Evolutionary conservation across 1,140 invertebrate genomes (phyloP).

Genomic region (Matsumurasca onukii): DNA sequence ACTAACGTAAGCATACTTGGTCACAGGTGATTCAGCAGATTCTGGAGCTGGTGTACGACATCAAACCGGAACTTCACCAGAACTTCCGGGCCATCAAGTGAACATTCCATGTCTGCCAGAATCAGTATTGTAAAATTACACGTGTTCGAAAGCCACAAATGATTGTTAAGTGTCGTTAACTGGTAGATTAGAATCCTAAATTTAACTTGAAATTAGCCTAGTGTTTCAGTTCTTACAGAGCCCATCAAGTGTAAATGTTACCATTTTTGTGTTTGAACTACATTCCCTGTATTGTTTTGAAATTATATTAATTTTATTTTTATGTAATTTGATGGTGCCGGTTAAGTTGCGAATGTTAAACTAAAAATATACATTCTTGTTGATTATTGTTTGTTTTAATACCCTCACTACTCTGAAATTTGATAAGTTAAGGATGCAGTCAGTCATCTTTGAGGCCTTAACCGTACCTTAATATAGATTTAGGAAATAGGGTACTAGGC

Average conservation of each 20-base stretch:
- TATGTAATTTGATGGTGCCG: slow-evolving; percentile 13
- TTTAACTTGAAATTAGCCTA: background rate
- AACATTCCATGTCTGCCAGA: slow-evolving; percentile 8
- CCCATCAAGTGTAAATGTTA: background rate
- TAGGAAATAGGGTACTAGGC: too few relatives aligned
- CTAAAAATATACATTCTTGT: slow-evolving; percentile 14
- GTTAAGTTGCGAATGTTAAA: slow-evolving; percentile 15
- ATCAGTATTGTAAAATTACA: slow-evolving; percentile 13
- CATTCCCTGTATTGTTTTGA: background rate
- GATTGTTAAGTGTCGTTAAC: slow-evolving; percentile 12
- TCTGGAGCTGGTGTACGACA: slow-evolving; percentile 82
- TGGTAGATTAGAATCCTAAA: slow-evolving; percentile 7
- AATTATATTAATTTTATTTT: slow-evolving; percentile 15
- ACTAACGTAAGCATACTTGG: too few relatives aligned
- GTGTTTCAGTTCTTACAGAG: background rate
- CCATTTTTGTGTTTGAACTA: background rate
- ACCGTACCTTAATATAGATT: too few relatives aligned
- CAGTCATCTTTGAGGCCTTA: too few relatives aligned
- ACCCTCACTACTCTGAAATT: background rate
- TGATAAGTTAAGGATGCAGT: too few relatives aligned
- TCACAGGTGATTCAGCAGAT: slow-evolving; percentile 80
- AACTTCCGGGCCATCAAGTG: slow-evolving; percentile 57
- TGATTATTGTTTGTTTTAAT: background rate
- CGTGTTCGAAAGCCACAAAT: background rate
- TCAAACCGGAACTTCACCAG: slow-evolving; percentile 85